phyloP scores from a whole-genome alignment of 1,140 invertebrate species.

The Alviniconcha marisindica region DNA sequence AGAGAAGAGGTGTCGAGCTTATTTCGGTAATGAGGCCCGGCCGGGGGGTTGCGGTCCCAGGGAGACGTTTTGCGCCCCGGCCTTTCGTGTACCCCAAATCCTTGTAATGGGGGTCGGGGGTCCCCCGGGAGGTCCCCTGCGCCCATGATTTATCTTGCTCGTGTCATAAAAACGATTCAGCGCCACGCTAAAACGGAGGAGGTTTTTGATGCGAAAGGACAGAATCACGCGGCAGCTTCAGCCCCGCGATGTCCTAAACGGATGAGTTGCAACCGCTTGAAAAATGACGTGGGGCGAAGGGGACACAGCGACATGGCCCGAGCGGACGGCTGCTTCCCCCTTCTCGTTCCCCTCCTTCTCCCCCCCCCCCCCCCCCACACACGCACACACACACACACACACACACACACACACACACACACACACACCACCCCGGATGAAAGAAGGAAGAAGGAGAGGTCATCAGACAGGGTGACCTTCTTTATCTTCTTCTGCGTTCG shows the following conservation, averaged over 20 bases:
- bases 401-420: no score
- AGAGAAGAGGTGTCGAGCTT: constrained; percentile 32
- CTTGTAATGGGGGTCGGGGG: constrained; percentile 27
- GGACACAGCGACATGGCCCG: neutral
- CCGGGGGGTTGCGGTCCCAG: neutral
- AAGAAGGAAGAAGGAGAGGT: no score
- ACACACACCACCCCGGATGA: no score
- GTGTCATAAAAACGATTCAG: constrained; percentile 40
- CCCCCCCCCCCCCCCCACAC: no score
- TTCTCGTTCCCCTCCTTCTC: no score
- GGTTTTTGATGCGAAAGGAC: constrained; percentile 31
- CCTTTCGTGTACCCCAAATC: constrained; percentile 31
- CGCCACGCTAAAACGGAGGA: constrained; percentile 36
- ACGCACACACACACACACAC: no score
- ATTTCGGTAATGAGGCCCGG: constrained; percentile 33
- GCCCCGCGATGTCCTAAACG: constrained; percentile 18
- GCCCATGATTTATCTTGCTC: constrained; percentile 39
- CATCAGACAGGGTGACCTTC: no score
- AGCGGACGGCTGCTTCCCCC: neutral
- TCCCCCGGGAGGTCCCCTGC: neutral
- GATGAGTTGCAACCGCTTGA: constrained; percentile 27
- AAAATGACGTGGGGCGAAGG: neutral
- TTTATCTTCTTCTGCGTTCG: no score
- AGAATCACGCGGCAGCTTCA: constrained; percentile 18
- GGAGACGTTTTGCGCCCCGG: constrained; percentile 19